Evolutionary conservation across 2,888 invertebrate genomes (phyloP).

Genomic region (Eristalis arbustorum): DNA sequence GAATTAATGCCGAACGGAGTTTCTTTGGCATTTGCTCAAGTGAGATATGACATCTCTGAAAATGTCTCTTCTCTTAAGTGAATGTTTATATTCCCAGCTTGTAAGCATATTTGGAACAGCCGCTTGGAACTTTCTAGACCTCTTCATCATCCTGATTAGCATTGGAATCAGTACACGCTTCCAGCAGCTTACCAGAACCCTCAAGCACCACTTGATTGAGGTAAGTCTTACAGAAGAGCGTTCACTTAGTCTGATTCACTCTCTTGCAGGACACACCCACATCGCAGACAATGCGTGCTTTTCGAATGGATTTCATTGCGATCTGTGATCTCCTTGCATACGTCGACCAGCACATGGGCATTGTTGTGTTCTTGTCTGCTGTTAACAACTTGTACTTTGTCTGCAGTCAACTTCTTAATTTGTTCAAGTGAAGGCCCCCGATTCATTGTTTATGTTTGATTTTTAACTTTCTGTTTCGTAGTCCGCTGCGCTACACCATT

Average conservation of each 20-base stretch:
- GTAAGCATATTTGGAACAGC: constrained; percentile 48
- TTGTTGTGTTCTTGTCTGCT: constrained; percentile 50
- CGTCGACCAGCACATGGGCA: constrained; percentile 54
- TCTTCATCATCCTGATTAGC: constrained; percentile 59
- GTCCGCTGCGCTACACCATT: constrained; percentile 31
- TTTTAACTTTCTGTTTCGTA: background rate
- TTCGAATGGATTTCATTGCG: constrained; percentile 58
- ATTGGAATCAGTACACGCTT: constrained; percentile 54
- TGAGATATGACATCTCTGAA: background rate
- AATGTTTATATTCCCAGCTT: constrained; percentile 4
- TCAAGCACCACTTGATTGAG: constrained; percentile 27
- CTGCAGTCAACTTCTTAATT: constrained; percentile 41
- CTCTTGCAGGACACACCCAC: constrained; percentile 2
- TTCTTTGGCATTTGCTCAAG: constrained; percentile 31
- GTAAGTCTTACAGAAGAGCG: background rate
- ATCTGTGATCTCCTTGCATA: constrained; percentile 52
- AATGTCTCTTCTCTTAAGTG: background rate
- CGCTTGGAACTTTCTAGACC: constrained; percentile 62
- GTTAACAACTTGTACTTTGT: constrained; percentile 61
- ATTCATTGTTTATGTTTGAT: background rate
- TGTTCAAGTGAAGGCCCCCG: constrained; percentile 23
- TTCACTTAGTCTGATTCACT: background rate
- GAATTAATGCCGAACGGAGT: constrained; percentile 19
- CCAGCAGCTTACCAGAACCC: constrained; percentile 32
- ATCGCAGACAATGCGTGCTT: constrained; percentile 26